Evolutionary conservation across 1,140 invertebrate genomes (phyloP), one percentile per base, ranked within the genome.

Genomic region (Macrotrachela quadricornifera): DNA sequence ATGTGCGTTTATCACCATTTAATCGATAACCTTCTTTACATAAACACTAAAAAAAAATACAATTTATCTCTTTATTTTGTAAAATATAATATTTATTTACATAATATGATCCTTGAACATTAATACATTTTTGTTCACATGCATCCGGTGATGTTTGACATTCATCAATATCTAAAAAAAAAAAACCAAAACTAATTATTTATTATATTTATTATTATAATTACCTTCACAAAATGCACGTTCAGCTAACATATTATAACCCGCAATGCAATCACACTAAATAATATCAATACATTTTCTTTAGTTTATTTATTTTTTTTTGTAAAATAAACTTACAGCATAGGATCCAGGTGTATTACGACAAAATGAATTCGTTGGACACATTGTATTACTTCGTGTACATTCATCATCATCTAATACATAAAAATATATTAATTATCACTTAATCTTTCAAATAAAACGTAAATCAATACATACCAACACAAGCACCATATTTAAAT

Each of bases 361-460:
- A 39, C 53, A 54, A 49, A 41, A 10, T 18, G 53, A 47, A 43
- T 54, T 54, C 6, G 46, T 46, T 17, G 53, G 53, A 42, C 53
- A 54, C 1, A 45, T 39, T 10, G 16, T 49, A 38, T 44, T 36
- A 38, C 41, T 30, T 1, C 46, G 40, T 42, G 2, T 4, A 36
- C 53, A 54, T 54, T 54, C 53, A 39, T 54, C 53, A 49, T 49
- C 44, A 49, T 54, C 53, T 50, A 37, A 39, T 48, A 48, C 15
- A 15, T 11, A n/a, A n/a, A 10, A 21, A 6, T 21, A 21, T 13
- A 3, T 46, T 46, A 46, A 30, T 8, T 2, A 30, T 30, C n/a
- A n/a, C n/a, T n/a, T n/a, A n/a, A n/a, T n/a, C n/a, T n/a, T n/a
- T n/a, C n/a, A n/a, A n/a, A 30, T 30, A 30, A 4, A 30, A 4